Evolutionary conservation across 2,888 invertebrate genomes (phyloP).

Genomic region (Villa cingulata): DNA sequence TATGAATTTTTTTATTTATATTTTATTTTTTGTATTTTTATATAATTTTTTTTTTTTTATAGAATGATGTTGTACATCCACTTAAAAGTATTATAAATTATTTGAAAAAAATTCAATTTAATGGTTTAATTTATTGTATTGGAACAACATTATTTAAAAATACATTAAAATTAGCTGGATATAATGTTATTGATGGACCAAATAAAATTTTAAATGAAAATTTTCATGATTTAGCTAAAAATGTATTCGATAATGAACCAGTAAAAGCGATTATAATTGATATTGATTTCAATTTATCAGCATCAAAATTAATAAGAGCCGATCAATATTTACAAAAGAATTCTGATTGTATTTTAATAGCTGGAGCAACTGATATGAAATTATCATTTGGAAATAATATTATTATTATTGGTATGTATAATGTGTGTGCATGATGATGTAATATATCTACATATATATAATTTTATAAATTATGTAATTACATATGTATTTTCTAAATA

Average conservation of each 20-base stretch:
- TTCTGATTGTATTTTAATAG: slow-evolving; percentile 35
- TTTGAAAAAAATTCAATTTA: slow-evolving; percentile 37
- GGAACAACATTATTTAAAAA: slow-evolving; percentile 28
- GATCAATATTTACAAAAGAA: slow-evolving; percentile 31
- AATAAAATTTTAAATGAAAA: slow-evolving; percentile 22
- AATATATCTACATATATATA: too few species aligned
- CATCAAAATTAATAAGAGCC: slow-evolving; percentile 35
- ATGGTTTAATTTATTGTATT: slow-evolving; percentile 37
- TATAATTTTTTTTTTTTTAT: neutral
- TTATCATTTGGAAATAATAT: slow-evolving; percentile 26
- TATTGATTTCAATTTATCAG: slow-evolving; percentile 34
- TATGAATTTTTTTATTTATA: neutral
- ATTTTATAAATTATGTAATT: neutral
- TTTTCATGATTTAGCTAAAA: slow-evolving; percentile 14
- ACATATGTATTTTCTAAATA: neutral
- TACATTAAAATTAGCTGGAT: slow-evolving; percentile 34
- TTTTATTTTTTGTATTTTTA: neutral
- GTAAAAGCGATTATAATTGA: slow-evolving; percentile 40
- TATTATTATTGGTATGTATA: slow-evolving; percentile 28
- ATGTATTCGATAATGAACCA: slow-evolving; percentile 24
- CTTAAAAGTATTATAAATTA: slow-evolving; percentile 35
- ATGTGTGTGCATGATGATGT: neutral
- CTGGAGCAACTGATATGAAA: slow-evolving; percentile 34
- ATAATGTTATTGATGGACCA: slow-evolving; percentile 31
- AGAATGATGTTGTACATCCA: slow-evolving; percentile 31